Percentiles rank a stretch among this genome's conserved stretches.
These are phyloP conservation scores for Argya squamiceps DNA, from an alignment of 2,797 vertebrate genomes.

Conservation along the genomic window DNA sequence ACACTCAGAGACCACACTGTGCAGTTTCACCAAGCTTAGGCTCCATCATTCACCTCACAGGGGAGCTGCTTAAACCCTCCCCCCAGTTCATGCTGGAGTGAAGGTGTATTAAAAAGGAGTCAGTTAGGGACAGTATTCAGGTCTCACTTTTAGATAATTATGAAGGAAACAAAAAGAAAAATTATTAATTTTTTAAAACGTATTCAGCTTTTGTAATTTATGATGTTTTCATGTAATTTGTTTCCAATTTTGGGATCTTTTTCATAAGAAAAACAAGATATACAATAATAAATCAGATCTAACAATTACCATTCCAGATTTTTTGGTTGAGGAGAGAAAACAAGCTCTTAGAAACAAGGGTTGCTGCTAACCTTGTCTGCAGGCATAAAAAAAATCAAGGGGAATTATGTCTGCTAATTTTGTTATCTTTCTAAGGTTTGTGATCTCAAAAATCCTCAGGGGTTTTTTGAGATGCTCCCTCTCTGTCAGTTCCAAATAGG, in stretches of 20 bases:
- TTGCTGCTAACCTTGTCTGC: background rate
- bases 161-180: background rate
- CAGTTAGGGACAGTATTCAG: background rate
- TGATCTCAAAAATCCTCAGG: background rate
- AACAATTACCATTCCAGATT: background rate
- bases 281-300: background rate
- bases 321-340: background rate
- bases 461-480: background rate
- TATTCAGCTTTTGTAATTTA: background rate
- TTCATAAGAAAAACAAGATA: background rate
- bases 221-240: background rate
- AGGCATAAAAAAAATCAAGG: slow-evolving; percentile 5
- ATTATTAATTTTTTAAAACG: background rate
- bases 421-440: slow-evolving; percentile 14
- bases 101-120: background rate
- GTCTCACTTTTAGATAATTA: background rate
- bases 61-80: background rate
- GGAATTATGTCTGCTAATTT: background rate
- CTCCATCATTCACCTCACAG: background rate
- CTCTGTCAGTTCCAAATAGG: background rate
- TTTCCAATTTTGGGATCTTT: background rate
- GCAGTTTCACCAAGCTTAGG: background rate
- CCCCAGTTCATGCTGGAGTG: background rate
- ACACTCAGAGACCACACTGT: background rate
- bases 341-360: background rate